Evolutionary conservation across 2,888 invertebrate genomes (phyloP).

Genomic region (Torymus texanus): DNA sequence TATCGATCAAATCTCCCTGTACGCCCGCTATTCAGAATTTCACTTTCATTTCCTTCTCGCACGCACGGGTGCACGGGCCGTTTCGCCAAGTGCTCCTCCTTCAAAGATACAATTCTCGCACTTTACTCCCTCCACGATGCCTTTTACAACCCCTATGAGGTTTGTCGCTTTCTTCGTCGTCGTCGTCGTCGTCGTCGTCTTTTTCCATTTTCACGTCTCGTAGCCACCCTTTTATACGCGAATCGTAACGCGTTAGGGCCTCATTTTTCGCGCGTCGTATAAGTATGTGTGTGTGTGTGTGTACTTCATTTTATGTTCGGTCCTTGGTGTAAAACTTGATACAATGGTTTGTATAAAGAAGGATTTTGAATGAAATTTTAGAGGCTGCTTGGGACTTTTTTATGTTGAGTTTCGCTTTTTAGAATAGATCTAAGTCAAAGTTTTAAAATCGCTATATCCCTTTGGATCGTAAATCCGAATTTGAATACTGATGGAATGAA

Average conservation of each 20-base stretch:
- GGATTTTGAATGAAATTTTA: no score
- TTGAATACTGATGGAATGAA: no score
- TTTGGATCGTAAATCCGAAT: no score
- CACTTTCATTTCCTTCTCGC: slow-evolving; percentile 36
- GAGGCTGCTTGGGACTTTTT: no score
- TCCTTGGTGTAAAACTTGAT: no score
- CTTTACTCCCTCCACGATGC: slow-evolving; percentile 6
- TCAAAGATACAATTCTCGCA: slow-evolving; percentile 43
- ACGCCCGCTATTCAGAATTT: not conserved
- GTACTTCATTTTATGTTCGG: not conserved
- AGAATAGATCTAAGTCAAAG: no score
- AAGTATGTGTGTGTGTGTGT: not conserved
- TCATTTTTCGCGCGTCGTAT: not conserved
- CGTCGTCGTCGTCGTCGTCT: slow-evolving; percentile 12
- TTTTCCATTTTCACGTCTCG: not conserved
- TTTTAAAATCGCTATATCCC: no score
- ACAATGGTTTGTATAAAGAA: no score
- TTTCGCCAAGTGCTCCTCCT: slow-evolving; percentile 31
- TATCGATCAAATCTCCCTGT: slow-evolving; percentile 22
- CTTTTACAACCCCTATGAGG: slow-evolving; percentile 6
- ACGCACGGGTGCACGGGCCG: not conserved
- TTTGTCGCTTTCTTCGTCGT: slow-evolving; percentile 9
- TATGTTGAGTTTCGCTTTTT: no score
- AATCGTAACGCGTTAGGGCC: not conserved
- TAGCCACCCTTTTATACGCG: not conserved